Conservation (phyloP, 2,797 vertebrate genomes). For the Otolemur crassicaudatus region DNA sequence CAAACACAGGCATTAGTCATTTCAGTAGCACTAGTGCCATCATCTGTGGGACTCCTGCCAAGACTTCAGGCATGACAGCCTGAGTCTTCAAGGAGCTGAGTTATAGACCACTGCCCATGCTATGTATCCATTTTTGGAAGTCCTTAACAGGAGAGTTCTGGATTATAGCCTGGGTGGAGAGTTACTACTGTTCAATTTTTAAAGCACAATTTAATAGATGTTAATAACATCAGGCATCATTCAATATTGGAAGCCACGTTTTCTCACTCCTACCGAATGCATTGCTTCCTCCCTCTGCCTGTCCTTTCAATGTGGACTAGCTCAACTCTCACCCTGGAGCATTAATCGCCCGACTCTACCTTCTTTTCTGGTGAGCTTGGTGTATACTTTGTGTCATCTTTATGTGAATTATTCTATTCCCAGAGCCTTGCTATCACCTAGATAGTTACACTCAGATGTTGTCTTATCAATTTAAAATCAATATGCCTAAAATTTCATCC, state of each 20-base stretch:
- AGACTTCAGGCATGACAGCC: not conserved
- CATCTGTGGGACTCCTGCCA: not conserved
- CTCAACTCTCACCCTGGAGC: accelerated
- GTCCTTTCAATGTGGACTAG: not conserved
- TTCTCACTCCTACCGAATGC: not conserved
- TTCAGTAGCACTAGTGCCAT: no score
- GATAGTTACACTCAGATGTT: not conserved
- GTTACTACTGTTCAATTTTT: not conserved
- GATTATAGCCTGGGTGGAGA: not conserved
- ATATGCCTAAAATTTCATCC: not conserved
- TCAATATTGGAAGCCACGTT: no score
- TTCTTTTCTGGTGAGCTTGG: not conserved
- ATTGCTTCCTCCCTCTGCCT: not conserved
- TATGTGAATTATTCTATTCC: not conserved
- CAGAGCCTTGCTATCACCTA: not conserved
- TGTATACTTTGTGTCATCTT: not conserved
- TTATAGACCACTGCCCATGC: not conserved
- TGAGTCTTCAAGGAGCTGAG: not conserved
- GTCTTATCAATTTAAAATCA: not conserved
- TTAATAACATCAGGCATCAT: not conserved
- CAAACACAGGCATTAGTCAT: not conserved
- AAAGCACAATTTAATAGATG: not conserved
- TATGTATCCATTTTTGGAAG: not conserved
- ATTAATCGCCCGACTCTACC: not conserved
- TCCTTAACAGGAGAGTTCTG: not conserved